Evolutionary conservation across 1,140 invertebrate genomes (phyloP).

Genomic region (Lethocerus indicus): DNA sequence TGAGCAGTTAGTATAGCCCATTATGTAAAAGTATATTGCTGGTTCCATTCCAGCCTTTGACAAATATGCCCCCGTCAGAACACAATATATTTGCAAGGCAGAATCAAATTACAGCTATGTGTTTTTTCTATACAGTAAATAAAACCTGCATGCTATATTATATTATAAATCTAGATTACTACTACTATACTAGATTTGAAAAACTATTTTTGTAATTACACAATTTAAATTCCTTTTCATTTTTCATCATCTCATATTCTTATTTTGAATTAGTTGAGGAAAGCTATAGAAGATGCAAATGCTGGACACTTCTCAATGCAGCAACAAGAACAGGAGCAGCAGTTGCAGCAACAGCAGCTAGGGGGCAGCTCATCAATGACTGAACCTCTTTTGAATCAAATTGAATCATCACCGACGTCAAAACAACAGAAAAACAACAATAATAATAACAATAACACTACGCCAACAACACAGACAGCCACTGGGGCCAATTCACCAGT

Average conservation of each 20-base stretch:
- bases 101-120: not conserved
- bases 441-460: too few species aligned
- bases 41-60: too few species aligned
- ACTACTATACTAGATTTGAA: conserved; percentile 2
- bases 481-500: too few species aligned
- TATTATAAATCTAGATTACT: not conserved
- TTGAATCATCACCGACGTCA: too few species aligned
- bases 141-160: not conserved
- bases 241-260: conserved; percentile 17
- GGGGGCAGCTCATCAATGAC: not conserved
- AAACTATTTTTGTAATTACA: not conserved
- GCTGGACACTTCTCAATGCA: too few species aligned
- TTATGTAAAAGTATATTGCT: too few species aligned
- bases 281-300: conserved; percentile 77
- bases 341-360: not conserved
- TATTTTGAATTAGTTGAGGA: conserved; percentile 61
- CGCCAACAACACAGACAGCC: too few species aligned
- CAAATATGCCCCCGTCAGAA: too few species aligned
- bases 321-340: too few species aligned
- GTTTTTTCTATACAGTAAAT: not conserved
- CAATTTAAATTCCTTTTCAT: conserved; percentile 2
- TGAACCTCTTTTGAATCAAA: conserved; percentile 1
- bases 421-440: too few species aligned
- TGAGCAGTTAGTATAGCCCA: not conserved
- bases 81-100: not conserved